phyloP scores from a whole-genome alignment of 2,888 invertebrate species.

The Tuberolachnus salignus region DNA sequence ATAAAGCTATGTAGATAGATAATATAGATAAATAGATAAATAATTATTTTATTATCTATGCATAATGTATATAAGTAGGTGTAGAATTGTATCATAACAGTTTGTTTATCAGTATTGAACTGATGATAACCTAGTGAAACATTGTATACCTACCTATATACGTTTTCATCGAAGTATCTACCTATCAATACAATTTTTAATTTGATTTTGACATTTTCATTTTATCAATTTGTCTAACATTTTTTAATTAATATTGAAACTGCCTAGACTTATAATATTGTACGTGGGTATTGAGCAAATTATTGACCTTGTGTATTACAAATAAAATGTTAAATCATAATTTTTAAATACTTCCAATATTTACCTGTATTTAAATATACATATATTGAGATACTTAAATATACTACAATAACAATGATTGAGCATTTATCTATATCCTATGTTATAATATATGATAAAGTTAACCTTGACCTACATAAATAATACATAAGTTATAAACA shows the following conservation, averaged over 20 bases:
- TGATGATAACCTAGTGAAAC: constrained; percentile 10
- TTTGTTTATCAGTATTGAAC: not conserved
- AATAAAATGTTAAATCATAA: constrained; percentile 8
- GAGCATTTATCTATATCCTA: constrained; percentile 13
- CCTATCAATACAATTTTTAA: too few relatives aligned
- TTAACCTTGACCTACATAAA: constrained; percentile 39
- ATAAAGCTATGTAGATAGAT: too few relatives aligned
- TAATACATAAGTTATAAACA: constrained; percentile 19
- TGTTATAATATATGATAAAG: not conserved
- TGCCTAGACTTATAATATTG: not conserved
- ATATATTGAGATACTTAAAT: not conserved
- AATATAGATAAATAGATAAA: too few relatives aligned
- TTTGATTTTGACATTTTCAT: not conserved
- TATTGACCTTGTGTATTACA: constrained; percentile 16
- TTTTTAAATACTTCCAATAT: not conserved
- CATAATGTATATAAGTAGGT: not conserved
- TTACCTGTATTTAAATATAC: not conserved
- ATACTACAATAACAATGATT: not conserved
- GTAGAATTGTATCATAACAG: not conserved
- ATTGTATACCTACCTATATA: too few relatives aligned
- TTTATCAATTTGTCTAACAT: not conserved
- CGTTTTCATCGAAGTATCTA: too few relatives aligned
- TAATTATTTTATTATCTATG: too few relatives aligned
- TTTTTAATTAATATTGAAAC: constrained; percentile 4
- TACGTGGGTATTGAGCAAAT: not conserved